Evolutionary conservation across 2,888 invertebrate species (phyloP), one percentile per base, ranked within the genome.

Genomic region (Ophioninae sp.): DNA sequence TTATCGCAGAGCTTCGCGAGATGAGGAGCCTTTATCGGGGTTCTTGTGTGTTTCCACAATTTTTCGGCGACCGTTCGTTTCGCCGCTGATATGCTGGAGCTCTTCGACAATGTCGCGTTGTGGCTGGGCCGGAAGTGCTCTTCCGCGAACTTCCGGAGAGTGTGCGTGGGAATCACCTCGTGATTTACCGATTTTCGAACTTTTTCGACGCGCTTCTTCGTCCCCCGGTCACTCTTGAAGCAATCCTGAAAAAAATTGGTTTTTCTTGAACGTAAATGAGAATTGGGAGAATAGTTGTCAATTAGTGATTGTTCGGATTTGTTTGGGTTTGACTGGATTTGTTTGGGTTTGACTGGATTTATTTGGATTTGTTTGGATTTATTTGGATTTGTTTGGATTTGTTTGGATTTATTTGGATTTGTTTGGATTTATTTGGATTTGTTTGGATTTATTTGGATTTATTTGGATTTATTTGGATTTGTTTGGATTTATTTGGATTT

Each of bases 11-110:
- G 90, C 91, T 96, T 97, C 88, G 96, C 96, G 22, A 98, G 93
- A 44, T 98, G 93, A 0, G 98, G 98, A 86, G 96, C 96, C 87
- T 96, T 96, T 17, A 99, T 93, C 0, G 97, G 97, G 87, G 97
- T 97, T 81, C 97, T 94, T 0, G 96, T 95, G 90, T 97, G 96
- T 73, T 95, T 95, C 97, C 98, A 99, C 44, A 98, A 93, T 86
- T 97, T 97, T 86, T 96, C 96, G 3, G 94, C 93, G 3, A 95
- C 94, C 0, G 94, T 93, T 89, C 95, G 94, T 88, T 96, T 94
- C 0, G 96, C 96, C 0, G 96, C 94, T 13, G 95, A 95, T 85
- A 97, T 91, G 9, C 96, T 95, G 56, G 96, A 94, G 22, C 95
- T 94, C 89, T 95, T 95, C 7, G 95, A 95, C 82, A 95, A 92